These are phyloP conservation scores for Perccottus glenii DNA, from an alignment of 2,113 vertebrate genomes.

Conservation along the genomic window DNA sequence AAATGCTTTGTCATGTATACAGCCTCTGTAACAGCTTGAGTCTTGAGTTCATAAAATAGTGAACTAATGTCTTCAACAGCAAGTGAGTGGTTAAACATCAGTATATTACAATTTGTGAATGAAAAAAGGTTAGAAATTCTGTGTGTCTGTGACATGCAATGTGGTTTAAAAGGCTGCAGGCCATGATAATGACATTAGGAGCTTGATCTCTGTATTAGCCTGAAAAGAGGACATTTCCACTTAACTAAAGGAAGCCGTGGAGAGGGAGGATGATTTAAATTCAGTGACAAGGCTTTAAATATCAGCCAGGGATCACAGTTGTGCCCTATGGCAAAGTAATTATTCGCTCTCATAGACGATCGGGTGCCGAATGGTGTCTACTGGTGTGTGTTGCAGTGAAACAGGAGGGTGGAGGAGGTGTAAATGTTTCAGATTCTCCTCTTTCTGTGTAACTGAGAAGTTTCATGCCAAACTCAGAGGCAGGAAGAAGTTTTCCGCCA, in stretches of 20 bases:
- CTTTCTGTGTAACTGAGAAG: conserved; percentile 60
- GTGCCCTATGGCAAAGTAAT: conserved; percentile 80
- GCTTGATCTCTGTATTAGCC: conserved; percentile 64
- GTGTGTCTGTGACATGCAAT: conserved; percentile 10
- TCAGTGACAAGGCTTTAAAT: conserved; percentile 80
- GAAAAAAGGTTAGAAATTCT: not conserved
- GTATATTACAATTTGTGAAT: not conserved
- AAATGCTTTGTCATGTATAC: no score
- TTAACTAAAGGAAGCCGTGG: conserved; percentile 61
- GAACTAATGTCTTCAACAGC: no score
- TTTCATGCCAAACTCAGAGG: conserved; percentile 59
- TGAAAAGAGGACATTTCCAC: conserved; percentile 68
- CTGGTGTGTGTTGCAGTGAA: conserved; percentile 30
- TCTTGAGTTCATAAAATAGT: no score
- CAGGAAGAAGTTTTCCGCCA: conserved; percentile 28
- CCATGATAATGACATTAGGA: conserved; percentile 42
- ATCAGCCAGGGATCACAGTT: conserved; percentile 76
- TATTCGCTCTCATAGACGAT: conserved; percentile 73
- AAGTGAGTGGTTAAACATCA: no score
- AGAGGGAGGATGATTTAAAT: conserved; percentile 75
- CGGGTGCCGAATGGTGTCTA: conserved; percentile 38
- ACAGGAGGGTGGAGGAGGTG: conserved; percentile 35
- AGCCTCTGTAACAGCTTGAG: no score
- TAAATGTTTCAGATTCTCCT: conserved; percentile 68
- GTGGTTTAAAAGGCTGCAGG: conserved; percentile 36